These are phyloP conservation scores for Didymodactylos carnosus DNA, from an alignment of 2,888 invertebrate species.

Conservation along the genomic window DNA sequence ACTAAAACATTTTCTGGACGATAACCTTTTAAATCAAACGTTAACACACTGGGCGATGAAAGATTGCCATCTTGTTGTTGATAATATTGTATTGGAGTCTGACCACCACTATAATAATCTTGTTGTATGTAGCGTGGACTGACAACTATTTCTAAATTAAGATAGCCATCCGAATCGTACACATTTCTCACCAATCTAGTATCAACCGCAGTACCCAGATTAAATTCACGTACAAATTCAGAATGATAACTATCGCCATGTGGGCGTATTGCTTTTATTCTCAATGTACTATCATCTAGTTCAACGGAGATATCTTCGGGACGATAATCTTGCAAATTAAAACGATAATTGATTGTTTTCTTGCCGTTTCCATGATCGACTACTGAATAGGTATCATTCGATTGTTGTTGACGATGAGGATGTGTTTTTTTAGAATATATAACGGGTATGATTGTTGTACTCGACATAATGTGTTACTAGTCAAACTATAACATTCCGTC, in stretches of 20 bases:
- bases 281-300: neutral
- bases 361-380: neutral
- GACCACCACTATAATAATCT: no score
- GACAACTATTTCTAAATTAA: neutral
- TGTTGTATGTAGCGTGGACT: no score
- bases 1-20: neutral
- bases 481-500: no score
- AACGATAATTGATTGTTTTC: neutral
- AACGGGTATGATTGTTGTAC: neutral
- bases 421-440: neutral
- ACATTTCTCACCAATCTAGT: neutral
- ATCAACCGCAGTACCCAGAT: neutral
- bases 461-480: neutral
- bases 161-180: neutral
- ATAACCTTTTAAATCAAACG: neutral
- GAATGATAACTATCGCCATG: no score
- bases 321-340: neutral
- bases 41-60: no score
- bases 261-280: neutral
- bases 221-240: neutral
- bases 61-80: no score
- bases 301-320: neutral
- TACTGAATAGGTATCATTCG: neutral
- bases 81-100: no score
- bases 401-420: neutral